These are phyloP conservation scores for Pammene fasciana DNA, from an alignment of 2,888 invertebrate genomes.

Conservation along the genomic window DNA sequence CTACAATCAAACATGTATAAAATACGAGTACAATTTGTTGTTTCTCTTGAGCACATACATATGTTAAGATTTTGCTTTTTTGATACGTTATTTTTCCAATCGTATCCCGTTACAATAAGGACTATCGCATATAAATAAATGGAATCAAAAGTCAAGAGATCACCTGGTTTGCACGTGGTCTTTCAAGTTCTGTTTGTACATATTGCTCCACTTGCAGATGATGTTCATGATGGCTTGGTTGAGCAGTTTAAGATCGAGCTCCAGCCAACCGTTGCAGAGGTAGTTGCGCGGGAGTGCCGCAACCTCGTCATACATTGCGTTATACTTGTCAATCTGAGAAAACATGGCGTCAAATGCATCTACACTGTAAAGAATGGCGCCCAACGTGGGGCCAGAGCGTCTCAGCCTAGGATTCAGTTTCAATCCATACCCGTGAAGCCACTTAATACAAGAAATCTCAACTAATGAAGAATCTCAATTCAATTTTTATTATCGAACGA, in stretches of 20 bases:
- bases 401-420: neutral
- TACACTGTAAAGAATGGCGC: neutral
- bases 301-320: conserved; percentile 90
- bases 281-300: conserved; percentile 85
- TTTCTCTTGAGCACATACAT: too few relatives aligned
- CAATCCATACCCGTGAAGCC: neutral
- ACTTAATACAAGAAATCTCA: neutral
- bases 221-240: conserved; percentile 92
- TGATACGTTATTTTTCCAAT: too few relatives aligned
- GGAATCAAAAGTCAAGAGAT: conserved; percentile 12
- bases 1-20: too few relatives aligned
- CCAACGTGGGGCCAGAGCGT: neutral
- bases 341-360: neutral
- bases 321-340: conserved; percentile 90
- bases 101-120: neutral
- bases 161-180: conserved; percentile 90
- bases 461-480: too few relatives aligned
- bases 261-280: conserved; percentile 91
- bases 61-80: too few relatives aligned
- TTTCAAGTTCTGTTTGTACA: conserved; percentile 93
- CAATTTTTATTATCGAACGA: too few relatives aligned
- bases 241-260: conserved; percentile 89
- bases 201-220: conserved; percentile 93
- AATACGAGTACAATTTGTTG: too few relatives aligned
- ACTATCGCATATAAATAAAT: neutral